Evolutionary conservation across 2,888 invertebrate species (phyloP).

Genomic region (Trissoscelio sp.): DNA sequence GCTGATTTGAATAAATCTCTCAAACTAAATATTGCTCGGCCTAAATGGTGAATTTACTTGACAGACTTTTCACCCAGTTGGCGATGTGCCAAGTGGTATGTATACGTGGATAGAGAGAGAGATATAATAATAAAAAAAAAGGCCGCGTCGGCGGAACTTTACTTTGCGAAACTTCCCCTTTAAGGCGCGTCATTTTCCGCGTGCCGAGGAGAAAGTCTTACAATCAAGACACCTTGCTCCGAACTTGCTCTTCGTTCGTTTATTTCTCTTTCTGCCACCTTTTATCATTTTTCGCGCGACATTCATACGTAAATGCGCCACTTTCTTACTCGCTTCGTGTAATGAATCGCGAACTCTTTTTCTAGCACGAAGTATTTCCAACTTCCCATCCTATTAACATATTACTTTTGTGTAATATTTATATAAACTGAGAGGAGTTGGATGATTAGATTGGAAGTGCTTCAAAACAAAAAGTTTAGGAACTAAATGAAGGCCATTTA

Average conservation of each 20-base stretch:
- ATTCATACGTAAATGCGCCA: constrained; percentile 70
- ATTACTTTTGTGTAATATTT: too few species aligned
- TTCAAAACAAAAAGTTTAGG: constrained; percentile 3
- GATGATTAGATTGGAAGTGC: too few species aligned
- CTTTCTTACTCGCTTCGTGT: constrained; percentile 72
- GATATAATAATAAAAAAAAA: constrained; percentile 62
- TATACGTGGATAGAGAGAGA: constrained; percentile 57
- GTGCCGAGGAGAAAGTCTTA: constrained; percentile 73
- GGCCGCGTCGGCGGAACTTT: constrained; percentile 75
- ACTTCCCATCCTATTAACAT: neutral
- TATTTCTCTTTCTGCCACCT: constrained; percentile 62
- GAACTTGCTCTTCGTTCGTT: constrained; percentile 66
- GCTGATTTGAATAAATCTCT: constrained; percentile 80
- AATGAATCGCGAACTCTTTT: constrained; percentile 71
- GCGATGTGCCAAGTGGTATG: constrained; percentile 76
- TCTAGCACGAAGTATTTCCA: neutral
- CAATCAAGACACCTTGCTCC: constrained; percentile 72
- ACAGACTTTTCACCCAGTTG: constrained; percentile 83
- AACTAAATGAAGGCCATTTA: too few species aligned
- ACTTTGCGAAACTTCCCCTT: constrained; percentile 82
- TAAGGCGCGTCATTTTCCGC: constrained; percentile 76
- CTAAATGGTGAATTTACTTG: constrained; percentile 82
- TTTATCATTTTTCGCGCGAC: constrained; percentile 67
- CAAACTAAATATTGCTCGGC: constrained; percentile 74
- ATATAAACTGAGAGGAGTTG: too few species aligned